phyloP scores from a whole-genome alignment of 2,113 vertebrate genomes.

The Oryzias javanicus region DNA sequence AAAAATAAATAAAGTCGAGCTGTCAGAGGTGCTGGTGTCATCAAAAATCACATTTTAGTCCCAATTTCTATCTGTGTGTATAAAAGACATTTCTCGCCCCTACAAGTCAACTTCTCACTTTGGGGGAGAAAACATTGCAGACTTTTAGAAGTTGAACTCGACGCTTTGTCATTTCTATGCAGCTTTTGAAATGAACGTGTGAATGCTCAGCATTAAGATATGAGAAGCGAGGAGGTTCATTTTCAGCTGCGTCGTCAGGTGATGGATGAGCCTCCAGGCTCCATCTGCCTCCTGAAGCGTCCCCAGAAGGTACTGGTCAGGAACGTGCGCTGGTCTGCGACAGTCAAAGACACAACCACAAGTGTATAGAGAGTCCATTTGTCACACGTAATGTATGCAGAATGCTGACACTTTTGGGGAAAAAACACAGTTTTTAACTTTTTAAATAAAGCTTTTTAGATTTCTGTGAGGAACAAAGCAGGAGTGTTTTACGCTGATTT shows the following conservation, averaged over 20 bases:
- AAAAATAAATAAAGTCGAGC: neutral
- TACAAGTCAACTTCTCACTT: neutral
- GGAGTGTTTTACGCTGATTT: too few relatives aligned
- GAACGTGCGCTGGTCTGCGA: slow-evolving; percentile 34
- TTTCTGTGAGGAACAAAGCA: neutral
- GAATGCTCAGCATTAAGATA: neutral
- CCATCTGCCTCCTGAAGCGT: slow-evolving; percentile 30
- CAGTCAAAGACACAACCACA: slow-evolving; percentile 26
- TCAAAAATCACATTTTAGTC: slow-evolving; percentile 6
- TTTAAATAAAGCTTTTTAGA: neutral
- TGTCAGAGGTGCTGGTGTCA: slow-evolving; percentile 1
- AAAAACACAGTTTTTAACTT: slow-evolving; percentile 7
- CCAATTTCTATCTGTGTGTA: neutral
- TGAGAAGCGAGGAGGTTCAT: slow-evolving; percentile 5
- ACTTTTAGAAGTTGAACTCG: neutral
- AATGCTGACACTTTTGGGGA: slow-evolving; percentile 30
- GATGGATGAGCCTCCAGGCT: slow-evolving; percentile 64
- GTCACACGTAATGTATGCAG: slow-evolving; percentile 39
- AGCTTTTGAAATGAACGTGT: neutral
- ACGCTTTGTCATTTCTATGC: slow-evolving; percentile 2
- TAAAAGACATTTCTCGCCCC: too few relatives aligned
- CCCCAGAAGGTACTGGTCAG: slow-evolving; percentile 49
- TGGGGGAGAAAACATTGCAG: neutral
- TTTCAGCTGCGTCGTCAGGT: slow-evolving; percentile 28
- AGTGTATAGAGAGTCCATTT: slow-evolving; percentile 45